These are phyloP conservation scores for Cynocephalus volans DNA, from an alignment of 2,113 vertebrate genomes.

Conservation along the genomic window DNA sequence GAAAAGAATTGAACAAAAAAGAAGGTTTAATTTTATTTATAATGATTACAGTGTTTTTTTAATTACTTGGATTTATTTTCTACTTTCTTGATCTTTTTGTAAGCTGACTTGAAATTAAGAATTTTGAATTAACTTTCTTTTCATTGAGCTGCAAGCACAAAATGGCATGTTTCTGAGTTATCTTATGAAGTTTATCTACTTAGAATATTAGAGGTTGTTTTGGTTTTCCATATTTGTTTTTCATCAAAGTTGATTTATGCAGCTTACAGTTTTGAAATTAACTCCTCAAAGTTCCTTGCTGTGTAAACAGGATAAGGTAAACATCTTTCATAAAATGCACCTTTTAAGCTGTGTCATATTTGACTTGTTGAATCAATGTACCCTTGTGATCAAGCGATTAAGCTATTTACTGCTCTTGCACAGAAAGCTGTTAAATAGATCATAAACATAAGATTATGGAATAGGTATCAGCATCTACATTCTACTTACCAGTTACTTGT, in stretches of 20 bases:
- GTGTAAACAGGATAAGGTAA: slow-evolving; percentile 77
- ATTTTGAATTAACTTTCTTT: slow-evolving; percentile 18
- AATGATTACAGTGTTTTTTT: background rate
- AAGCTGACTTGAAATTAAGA: background rate
- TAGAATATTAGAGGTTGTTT: slow-evolving; percentile 65
- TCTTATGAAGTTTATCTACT: slow-evolving; percentile 65
- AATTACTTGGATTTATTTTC: slow-evolving; percentile 34
- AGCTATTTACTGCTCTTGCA: slow-evolving; percentile 50
- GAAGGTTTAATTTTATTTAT: background rate
- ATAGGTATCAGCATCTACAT: background rate
- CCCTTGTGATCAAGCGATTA: slow-evolving; percentile 77
- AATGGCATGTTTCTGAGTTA: slow-evolving; percentile 14
- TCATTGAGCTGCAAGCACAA: slow-evolving; percentile 9
- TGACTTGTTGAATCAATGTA: slow-evolving; percentile 67
- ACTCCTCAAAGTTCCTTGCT: slow-evolving; percentile 66
- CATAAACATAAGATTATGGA: slow-evolving; percentile 54
- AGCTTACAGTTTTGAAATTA: slow-evolving; percentile 74
- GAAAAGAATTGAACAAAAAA: background rate
- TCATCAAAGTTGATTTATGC: slow-evolving; percentile 70
- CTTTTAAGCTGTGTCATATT: slow-evolving; percentile 74
- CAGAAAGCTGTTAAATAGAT: slow-evolving; percentile 68
- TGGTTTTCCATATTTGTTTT: slow-evolving; percentile 65
- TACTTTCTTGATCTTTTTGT: slow-evolving; percentile 23
- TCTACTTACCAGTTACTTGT: background rate
- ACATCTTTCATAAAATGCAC: slow-evolving; percentile 64